Conservation (phyloP, 64 coral and sea anemone genomes). For the Catalaphyllia jardinei region DNA sequence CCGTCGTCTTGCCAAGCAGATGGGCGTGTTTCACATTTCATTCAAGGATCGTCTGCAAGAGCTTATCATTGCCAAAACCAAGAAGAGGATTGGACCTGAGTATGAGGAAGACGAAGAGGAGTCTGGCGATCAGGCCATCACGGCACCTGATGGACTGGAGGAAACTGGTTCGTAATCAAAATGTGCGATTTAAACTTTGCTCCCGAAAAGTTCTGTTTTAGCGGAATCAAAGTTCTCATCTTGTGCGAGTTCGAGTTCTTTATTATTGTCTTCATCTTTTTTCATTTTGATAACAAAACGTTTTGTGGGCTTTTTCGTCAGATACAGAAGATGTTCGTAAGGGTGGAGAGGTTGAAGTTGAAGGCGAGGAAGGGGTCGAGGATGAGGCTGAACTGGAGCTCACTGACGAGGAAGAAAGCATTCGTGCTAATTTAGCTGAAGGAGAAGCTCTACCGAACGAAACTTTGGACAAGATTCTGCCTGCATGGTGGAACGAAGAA, state of each 20-base stretch:
- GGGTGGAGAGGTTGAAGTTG: constrained; percentile 30
- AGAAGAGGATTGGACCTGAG: constrained; percentile 92
- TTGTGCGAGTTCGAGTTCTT: not conserved
- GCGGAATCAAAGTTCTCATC: not conserved
- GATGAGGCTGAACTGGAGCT: constrained; percentile 67
- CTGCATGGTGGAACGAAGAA: constrained; percentile 96
- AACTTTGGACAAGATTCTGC: constrained; percentile 84
- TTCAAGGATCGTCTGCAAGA: constrained; percentile 95
- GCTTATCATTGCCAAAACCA: constrained; percentile 95
- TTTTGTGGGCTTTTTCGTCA: not conserved
- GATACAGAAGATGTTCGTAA: constrained; percentile 21
- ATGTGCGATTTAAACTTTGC: not conserved
- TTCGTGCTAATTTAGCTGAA: constrained; percentile 73
- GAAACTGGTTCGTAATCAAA: constrained; percentile 60
- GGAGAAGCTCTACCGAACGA: constrained; percentile 78
- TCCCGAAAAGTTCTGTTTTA: too few species aligned
- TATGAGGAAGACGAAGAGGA: constrained; percentile 92
- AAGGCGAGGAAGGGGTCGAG: constrained; percentile 58
- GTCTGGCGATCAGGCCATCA: constrained; percentile 44
- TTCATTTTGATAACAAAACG: not conserved
- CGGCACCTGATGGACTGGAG: constrained; percentile 69
- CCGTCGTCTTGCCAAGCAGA: constrained; percentile 67
- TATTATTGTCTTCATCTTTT: not conserved
- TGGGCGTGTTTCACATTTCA: constrained; percentile 92
- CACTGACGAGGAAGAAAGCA: constrained; percentile 96